Evolutionary conservation across 2,888 invertebrate species (phyloP).

Genomic region (Epistrophe grossulariae): DNA sequence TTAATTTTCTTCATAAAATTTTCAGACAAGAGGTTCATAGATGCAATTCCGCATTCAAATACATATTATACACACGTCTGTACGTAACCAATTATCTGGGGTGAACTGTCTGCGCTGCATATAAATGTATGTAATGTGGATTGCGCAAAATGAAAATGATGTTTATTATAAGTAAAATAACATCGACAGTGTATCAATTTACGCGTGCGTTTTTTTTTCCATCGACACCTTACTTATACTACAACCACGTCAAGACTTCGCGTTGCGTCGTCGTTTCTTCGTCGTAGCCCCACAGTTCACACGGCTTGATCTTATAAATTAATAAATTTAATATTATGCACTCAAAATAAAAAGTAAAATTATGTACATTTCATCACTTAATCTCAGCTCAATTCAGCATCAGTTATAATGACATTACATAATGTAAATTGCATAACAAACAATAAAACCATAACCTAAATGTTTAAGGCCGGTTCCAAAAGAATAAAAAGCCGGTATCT

Average conservation of each 20-base stretch:
- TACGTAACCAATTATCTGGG: conserved; percentile 55
- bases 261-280: no score
- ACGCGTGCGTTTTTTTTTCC: conserved; percentile 43
- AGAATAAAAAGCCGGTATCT: conserved; percentile 54
- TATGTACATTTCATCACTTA: conserved; percentile 16
- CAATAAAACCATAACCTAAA: conserved; percentile 36
- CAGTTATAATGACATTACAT: conserved; percentile 35
- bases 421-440: conserved; percentile 59
- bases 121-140: conserved; percentile 14
- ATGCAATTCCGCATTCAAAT: conserved; percentile 58
- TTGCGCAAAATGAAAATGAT: conserved; percentile 59
- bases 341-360: conserved; percentile 9
- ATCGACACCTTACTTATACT: conserved; percentile 2
- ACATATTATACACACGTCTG: conserved; percentile 21
- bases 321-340: conserved; percentile 39
- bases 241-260: background rate
- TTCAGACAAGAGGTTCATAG: conserved; percentile 39
- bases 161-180: background rate
- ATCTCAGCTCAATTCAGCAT: conserved; percentile 19
- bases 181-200: conserved; percentile 52
- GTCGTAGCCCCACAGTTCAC: background rate
- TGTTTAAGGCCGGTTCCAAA: conserved; percentile 45
- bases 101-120: conserved; percentile 45
- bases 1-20: conserved; percentile 36
- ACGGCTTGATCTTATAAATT: conserved; percentile 59